phyloP scores from a whole-genome alignment of 2,888 invertebrate genomes.

The Eilema sororculum region DNA sequence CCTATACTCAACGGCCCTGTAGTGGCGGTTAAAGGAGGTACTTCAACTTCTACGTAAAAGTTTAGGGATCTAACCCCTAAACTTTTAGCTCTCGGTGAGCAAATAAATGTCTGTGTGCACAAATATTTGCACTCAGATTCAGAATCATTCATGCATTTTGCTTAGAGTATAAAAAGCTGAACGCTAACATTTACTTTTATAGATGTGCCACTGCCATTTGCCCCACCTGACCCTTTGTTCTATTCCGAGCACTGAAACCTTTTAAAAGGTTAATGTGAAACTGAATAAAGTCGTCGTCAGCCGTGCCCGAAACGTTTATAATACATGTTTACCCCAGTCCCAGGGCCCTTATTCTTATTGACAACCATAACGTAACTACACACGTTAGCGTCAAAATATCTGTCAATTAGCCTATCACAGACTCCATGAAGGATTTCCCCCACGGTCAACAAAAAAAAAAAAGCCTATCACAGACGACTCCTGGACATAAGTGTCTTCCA shows the following conservation, averaged over 20 bases:
- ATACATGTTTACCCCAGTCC: background rate
- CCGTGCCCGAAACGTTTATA: constrained; percentile 6
- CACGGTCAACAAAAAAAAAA: too few species aligned
- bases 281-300: constrained; percentile 2
- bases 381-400: too few species aligned
- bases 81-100: background rate
- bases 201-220: background rate
- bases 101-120: background rate
- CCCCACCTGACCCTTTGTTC: constrained; percentile 5
- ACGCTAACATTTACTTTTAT: background rate
- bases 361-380: too few species aligned
- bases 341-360: background rate
- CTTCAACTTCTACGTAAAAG: background rate
- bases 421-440: too few species aligned
- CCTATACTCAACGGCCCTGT: too few species aligned
- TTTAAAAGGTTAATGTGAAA: constrained; percentile 17
- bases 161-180: background rate
- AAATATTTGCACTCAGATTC: too few species aligned
- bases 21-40: background rate
- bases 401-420: too few species aligned
- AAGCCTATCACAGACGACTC: too few species aligned
- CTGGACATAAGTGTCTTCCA: too few species aligned
- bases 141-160: too few species aligned
- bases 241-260: constrained; percentile 6
- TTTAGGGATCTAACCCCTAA: too few species aligned